Conservation (phyloP, 2,888 invertebrate genomes). For the Fragum fragum region DNA sequence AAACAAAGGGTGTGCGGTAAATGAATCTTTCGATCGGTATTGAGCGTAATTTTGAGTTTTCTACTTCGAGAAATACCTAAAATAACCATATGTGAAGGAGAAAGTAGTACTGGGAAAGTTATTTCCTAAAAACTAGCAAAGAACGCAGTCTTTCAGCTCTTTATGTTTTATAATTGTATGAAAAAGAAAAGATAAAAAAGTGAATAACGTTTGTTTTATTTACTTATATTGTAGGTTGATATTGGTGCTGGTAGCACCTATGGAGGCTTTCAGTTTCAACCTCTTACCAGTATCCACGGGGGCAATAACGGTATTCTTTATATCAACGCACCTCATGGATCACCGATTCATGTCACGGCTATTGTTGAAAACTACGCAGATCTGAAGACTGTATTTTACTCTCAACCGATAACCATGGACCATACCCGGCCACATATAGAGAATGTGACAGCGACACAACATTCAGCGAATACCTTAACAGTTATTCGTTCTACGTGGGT, state of each 20-base stretch:
- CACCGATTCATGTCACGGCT: slow-evolving; percentile 57
- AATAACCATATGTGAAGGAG: too few species aligned
- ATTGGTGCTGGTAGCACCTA: slow-evolving; percentile 58
- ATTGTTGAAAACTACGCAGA: slow-evolving; percentile 69
- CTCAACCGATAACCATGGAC: slow-evolving; percentile 61
- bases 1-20: too few species aligned
- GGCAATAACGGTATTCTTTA: slow-evolving; percentile 38
- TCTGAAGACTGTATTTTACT: slow-evolving; percentile 48
- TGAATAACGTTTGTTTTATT: too few species aligned
- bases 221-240: slow-evolving; percentile 18
- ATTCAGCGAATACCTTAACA: not conserved
- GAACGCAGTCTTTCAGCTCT: too few species aligned
- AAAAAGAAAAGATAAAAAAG: too few species aligned
- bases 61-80: too few species aligned
- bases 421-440: slow-evolving; percentile 62
- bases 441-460: not conserved
- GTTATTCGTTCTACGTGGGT: slow-evolving; percentile 30
- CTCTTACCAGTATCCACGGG: slow-evolving; percentile 35
- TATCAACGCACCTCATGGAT: slow-evolving; percentile 57
- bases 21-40: too few species aligned
- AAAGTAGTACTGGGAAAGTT: too few species aligned
- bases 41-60: too few species aligned
- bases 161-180: too few species aligned
- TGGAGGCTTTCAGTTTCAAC: slow-evolving; percentile 59
- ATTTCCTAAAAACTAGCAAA: too few species aligned